Evolutionary conservation across 1,140 invertebrate genomes (phyloP).

Genomic region (Drosophila varians): DNA sequence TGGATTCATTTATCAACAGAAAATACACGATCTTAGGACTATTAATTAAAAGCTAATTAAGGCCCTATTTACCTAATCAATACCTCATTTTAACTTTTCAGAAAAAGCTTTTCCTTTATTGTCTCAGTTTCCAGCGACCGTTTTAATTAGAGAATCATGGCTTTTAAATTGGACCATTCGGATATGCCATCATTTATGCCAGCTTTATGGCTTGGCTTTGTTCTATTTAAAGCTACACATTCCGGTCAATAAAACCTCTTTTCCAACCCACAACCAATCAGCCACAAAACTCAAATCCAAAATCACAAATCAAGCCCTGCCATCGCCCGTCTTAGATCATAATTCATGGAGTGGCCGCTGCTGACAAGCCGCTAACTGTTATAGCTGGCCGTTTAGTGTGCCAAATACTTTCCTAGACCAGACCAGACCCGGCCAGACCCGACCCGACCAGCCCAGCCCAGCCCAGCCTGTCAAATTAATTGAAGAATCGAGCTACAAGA

Average conservation of each 20-base stretch:
- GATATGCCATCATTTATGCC: background rate
- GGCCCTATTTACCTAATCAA: background rate
- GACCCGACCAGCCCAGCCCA: slow-evolving; percentile 35
- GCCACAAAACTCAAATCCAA: slow-evolving; percentile 3
- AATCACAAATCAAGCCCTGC: slow-evolving; percentile 5
- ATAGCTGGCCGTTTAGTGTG: slow-evolving; percentile 72
- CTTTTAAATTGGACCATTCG: background rate
- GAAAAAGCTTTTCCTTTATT: background rate
- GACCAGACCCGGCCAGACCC: slow-evolving; percentile 37
- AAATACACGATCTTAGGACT: too few relatives aligned
- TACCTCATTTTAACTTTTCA: background rate
- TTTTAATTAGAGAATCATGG: background rate
- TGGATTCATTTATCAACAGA: too few relatives aligned
- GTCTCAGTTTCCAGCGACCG: too few relatives aligned
- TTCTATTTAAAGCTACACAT: background rate
- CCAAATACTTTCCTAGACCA: slow-evolving; percentile 77
- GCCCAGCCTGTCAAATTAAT: slow-evolving; percentile 64
- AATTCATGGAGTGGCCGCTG: slow-evolving; percentile 28
- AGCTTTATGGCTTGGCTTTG: background rate
- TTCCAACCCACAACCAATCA: background rate
- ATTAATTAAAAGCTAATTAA: background rate
- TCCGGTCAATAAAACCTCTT: background rate
- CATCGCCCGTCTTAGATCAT: slow-evolving; percentile 42
- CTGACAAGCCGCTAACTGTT: slow-evolving; percentile 64
- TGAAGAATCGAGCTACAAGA: slow-evolving; percentile 62